Evolutionary conservation across 2,113 vertebrate genomes (phyloP), one percentile per base, ranked within the genome.

Genomic region (Leptosomus discolor): DNA sequence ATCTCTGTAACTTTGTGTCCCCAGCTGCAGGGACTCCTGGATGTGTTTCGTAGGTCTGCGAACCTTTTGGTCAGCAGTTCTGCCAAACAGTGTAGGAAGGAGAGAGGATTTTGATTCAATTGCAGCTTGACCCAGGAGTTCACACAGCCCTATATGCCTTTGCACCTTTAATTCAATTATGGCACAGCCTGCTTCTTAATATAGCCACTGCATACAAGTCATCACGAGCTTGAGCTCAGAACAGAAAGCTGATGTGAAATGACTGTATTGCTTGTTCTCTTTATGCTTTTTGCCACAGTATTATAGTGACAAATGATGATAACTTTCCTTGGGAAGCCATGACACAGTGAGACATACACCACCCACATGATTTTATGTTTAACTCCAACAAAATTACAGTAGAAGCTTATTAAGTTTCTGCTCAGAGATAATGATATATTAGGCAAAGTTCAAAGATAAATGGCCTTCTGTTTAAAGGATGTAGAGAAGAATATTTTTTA

Each of bases 131-230:
- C 95, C 96, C 23, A 3, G 32, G 77, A 77, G 82, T 96, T 94
- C 88, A 90, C 74, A 34, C 78, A 94, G 81, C 69, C 77, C 36
- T 94, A 67, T 85, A 76, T 88, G 92, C 83, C 83, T 97, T 97
- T 95, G 85, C 96, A 97, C 96, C 88, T 97, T 93, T 97, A 96
- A 97, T 97, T 97, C 90, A 97, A 96, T 95, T 96, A 96, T 37
- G 81, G 68, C 43, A 65, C 76, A 84, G 92, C 32, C 92, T 86
- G 84, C 80, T 97, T 93, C 97, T 97, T 94, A 91, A 97, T 97
- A 97, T 90, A 98, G 85, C 75, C 17, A 12, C 85, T 34, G 50
- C 14, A 0, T 73, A 29, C 79, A 83, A 88, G 91, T 90, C 82
- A 79, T 65, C 0, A 2, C 60, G 90, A 84, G n/a, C 56, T 71